Percentiles rank a stretch among this genome's conserved stretches.
phyloP scores from a whole-genome alignment of 2,797 vertebrate genomes.

The Alfaro cultratus region DNA sequence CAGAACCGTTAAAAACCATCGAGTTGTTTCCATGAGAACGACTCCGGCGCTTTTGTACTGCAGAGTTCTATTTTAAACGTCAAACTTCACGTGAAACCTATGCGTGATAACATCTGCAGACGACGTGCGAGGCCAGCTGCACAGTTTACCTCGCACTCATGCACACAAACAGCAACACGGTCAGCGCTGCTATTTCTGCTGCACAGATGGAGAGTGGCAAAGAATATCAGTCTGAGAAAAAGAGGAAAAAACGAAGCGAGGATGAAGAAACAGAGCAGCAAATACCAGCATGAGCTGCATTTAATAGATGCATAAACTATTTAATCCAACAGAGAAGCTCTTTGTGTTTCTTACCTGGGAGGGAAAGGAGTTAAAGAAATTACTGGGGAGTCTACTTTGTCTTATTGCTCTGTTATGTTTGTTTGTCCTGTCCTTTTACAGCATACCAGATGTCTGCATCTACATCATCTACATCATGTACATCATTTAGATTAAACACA shows the following conservation, averaged over 20 bases:
- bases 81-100: slow-evolving; percentile 1
- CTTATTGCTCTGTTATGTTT: background rate
- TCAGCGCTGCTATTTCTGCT: slow-evolving; percentile 24
- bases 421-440: background rate
- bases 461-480: background rate
- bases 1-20: background rate
- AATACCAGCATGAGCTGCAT: background rate
- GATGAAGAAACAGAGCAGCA: background rate
- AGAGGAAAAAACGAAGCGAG: slow-evolving; percentile 9
- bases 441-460: background rate
- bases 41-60: slow-evolving; percentile 36
- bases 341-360: background rate
- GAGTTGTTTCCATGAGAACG: background rate
- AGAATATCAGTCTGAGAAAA: slow-evolving; percentile 4
- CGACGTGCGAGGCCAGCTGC: slow-evolving; percentile 17
- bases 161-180: background rate
- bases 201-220: slow-evolving; percentile 29
- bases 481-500: slow-evolving; percentile 1
- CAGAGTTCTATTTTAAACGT: background rate
- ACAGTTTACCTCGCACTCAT: slow-evolving; percentile 24
- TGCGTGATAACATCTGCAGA: slow-evolving; percentile 6
- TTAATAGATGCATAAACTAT: background rate
- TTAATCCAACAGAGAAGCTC: background rate
- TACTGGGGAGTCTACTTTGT: background rate
- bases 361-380: background rate